Conservation (phyloP, 1,140 invertebrate genomes). For the Drosophila pallidifrons region DNA sequence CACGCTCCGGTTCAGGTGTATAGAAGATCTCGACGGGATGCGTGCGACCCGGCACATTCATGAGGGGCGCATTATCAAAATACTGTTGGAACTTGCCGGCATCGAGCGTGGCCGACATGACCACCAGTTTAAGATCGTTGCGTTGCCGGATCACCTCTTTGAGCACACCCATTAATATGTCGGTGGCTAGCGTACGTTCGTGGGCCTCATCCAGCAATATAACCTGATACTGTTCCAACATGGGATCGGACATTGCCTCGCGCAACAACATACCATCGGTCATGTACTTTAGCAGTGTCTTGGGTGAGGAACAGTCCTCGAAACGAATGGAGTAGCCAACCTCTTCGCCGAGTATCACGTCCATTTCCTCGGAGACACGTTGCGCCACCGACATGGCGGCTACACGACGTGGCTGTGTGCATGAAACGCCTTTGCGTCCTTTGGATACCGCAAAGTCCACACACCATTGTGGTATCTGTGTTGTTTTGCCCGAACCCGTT, state of each 20-base stretch:
- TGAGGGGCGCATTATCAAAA: slow-evolving; percentile 98
- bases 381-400: slow-evolving; percentile 99
- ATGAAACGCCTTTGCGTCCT: slow-evolving; percentile 95
- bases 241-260: slow-evolving; percentile 99
- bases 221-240: slow-evolving; percentile 98
- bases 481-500: slow-evolving; percentile 97
- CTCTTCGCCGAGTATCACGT: slow-evolving; percentile 96
- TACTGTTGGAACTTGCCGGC: slow-evolving; percentile 99
- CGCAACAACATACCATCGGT: slow-evolving; percentile 99
- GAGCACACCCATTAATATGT: slow-evolving; percentile 99
- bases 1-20: slow-evolving; percentile 98
- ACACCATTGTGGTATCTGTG: slow-evolving; percentile 97
- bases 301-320: slow-evolving; percentile 98
- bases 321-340: slow-evolving; percentile 99
- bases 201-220: slow-evolving; percentile 99
- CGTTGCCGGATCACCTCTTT: slow-evolving; percentile 99
- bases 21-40: slow-evolving; percentile 99
- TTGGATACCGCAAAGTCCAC: slow-evolving; percentile 93
- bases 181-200: slow-evolving; percentile 98
- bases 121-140: slow-evolving; percentile 97
- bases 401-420: slow-evolving; percentile 98
- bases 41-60: slow-evolving; percentile 98
- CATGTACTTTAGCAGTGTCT: slow-evolving; percentile 97
- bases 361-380: slow-evolving; percentile 99
- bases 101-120: slow-evolving; percentile 99